Percentiles rank a stretch among this genome's conserved stretches.
These are phyloP conservation scores for Pyrocoelia pectoralis DNA, from an alignment of 2,888 invertebrate species.

Conservation along the genomic window DNA sequence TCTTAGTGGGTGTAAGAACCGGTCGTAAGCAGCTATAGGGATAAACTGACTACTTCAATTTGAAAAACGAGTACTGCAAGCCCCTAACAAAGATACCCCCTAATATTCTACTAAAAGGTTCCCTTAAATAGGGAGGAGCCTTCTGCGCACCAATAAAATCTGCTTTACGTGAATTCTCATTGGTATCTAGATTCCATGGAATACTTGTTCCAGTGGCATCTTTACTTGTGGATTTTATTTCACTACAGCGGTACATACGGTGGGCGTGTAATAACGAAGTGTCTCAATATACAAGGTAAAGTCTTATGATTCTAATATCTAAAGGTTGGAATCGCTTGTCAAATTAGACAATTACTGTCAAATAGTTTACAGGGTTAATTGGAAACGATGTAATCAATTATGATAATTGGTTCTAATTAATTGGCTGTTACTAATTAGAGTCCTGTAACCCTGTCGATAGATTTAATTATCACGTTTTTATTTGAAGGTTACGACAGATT, in stretches of 20 bases:
- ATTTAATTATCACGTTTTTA: slow-evolving; percentile 25
- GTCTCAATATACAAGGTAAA: slow-evolving; percentile 24
- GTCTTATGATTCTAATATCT: slow-evolving; percentile 39
- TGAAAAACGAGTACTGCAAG: slow-evolving; percentile 55
- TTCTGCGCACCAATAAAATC: slow-evolving; percentile 70
- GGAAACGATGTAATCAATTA: slow-evolving; percentile 61
- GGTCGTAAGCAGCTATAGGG: slow-evolving; percentile 47
- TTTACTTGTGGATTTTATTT: slow-evolving; percentile 32
- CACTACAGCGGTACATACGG: slow-evolving; percentile 17
- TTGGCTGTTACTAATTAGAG: slow-evolving; percentile 52
- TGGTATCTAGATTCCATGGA: slow-evolving; percentile 56
- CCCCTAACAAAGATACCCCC: slow-evolving; percentile 59
- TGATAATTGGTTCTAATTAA: slow-evolving; percentile 60
- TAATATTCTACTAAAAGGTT: slow-evolving; percentile 57
- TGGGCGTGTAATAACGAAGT: slow-evolving; percentile 27
- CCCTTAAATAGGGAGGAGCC: slow-evolving; percentile 59
- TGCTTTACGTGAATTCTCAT: slow-evolving; percentile 68
- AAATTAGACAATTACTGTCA: slow-evolving; percentile 55
- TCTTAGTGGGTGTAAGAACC: slow-evolving; percentile 33
- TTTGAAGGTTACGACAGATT: not conserved
- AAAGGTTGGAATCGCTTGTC: slow-evolving; percentile 38
- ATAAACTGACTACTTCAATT: slow-evolving; percentile 59
- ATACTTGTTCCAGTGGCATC: slow-evolving; percentile 57
- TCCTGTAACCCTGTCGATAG: slow-evolving; percentile 28
- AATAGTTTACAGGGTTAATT: slow-evolving; percentile 59